Conservation (phyloP, 1,140 invertebrate genomes). For the Lordiphosa mommai region DNA sequence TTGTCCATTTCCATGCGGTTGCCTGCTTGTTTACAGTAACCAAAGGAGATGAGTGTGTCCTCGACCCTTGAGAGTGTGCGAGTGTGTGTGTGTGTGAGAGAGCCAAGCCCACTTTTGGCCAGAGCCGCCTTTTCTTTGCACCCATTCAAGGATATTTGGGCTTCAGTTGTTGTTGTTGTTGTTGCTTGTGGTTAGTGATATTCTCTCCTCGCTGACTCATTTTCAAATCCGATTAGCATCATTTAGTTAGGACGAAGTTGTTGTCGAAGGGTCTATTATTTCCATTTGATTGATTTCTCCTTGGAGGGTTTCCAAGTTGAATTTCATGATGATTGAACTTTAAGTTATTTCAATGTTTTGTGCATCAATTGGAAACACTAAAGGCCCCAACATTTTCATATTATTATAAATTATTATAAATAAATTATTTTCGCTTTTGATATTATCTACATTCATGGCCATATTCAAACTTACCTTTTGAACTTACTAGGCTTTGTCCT, state of each 20-base stretch:
- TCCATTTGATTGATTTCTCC: constrained; percentile 62
- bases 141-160: constrained; percentile 32
- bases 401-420: too few species aligned
- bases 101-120: constrained; percentile 25
- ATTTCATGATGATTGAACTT: too few species aligned
- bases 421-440: too few species aligned
- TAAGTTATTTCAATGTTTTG: too few species aligned
- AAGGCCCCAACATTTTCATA: too few species aligned
- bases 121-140: constrained; percentile 35
- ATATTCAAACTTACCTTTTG: constrained; percentile 8
- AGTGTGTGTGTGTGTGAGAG: constrained; percentile 1
- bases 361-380: too few species aligned
- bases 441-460: neutral
- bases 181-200: constrained; percentile 25
- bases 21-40: constrained; percentile 45
- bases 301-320: constrained; percentile 8
- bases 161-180: too few species aligned
- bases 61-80: constrained; percentile 18
- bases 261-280: constrained; percentile 57
- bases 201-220: constrained; percentile 35
- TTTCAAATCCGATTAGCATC: constrained; percentile 77
- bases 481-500: constrained; percentile 40
- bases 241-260: constrained; percentile 57
- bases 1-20: constrained; percentile 56
- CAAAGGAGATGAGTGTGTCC: neutral